phyloP scores from a whole-genome alignment of 2,888 invertebrate genomes.

The Sepioteuthis lessoniana region DNA sequence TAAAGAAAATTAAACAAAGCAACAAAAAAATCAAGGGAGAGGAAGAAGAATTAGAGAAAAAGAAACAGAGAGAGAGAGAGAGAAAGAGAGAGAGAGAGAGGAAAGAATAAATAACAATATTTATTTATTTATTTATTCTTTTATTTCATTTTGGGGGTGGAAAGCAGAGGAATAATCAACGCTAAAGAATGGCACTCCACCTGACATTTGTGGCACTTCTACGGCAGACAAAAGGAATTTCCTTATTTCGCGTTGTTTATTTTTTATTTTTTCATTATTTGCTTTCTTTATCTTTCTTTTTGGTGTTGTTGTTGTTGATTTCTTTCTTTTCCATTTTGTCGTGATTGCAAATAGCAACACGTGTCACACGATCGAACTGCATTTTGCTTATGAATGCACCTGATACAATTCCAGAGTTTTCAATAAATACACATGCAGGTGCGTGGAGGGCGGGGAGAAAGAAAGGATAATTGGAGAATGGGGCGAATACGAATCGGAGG shows the following conservation, averaged over 20 bases:
- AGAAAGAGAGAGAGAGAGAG: neutral
- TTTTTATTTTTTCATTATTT: neutral
- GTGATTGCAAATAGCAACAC: neutral
- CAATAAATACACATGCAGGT: neutral
- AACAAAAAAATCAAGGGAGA: neutral
- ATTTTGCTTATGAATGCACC: slow-evolving; percentile 4
- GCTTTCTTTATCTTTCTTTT: neutral
- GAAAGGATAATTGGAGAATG: neutral
- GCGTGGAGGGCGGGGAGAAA: neutral
- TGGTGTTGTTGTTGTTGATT: no score
- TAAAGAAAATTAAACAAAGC: neutral
- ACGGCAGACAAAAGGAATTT: neutral
- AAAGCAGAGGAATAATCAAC: neutral
- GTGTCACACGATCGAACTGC: neutral
- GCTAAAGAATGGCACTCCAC: neutral
- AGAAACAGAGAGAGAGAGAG: no score
- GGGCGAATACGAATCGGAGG: neutral
- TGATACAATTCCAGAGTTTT: neutral
- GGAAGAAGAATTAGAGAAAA: neutral
- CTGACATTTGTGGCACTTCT: neutral
- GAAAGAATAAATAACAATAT: neutral
- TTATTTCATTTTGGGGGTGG: neutral
- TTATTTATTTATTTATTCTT: neutral
- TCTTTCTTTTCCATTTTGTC: neutral
- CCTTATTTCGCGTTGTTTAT: neutral